Evolutionary conservation across 2,888 invertebrate genomes (phyloP).

Genomic region (Norana najaformis): DNA sequence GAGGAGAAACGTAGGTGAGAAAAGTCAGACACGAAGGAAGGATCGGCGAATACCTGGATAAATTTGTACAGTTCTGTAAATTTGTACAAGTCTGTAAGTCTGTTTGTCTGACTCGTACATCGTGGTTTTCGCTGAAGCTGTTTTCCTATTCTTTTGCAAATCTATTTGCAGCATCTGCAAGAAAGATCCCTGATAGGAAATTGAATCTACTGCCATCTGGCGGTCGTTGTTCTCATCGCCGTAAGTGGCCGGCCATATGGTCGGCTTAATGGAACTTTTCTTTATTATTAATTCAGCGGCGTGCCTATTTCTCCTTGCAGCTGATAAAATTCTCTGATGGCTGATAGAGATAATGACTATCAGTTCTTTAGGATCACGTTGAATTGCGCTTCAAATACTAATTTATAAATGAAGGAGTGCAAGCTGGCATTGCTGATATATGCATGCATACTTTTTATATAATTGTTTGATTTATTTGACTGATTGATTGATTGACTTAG

Average conservation of each 20-base stretch:
- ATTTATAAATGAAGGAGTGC: neutral
- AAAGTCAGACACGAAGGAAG: too few species aligned
- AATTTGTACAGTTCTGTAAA: too few species aligned
- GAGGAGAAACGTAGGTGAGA: too few species aligned
- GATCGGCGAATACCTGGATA: too few species aligned
- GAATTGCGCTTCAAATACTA: neutral
- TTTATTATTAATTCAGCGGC: neutral
- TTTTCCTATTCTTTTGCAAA: neutral
- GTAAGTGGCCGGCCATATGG: neutral
- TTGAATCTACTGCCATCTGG: neutral
- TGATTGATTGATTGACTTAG: neutral
- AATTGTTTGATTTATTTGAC: neutral
- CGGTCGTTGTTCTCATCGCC: neutral
- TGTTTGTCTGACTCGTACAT: neutral
- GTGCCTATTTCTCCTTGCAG: neutral
- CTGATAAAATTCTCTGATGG: neutral
- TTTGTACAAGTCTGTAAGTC: neutral
- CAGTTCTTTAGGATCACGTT: neutral
- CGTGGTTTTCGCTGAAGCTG: neutral
- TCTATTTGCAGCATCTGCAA: neutral
- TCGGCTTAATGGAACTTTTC: neutral
- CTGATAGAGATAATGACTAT: constrained; percentile 4
- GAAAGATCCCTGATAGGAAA: constrained; percentile 6
- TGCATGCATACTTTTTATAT: neutral
- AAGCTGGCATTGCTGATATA: neutral